These are phyloP conservation scores for Lophotriccus pileatus DNA, from an alignment of 2,797 vertebrate genomes.

Conservation along the genomic window DNA sequence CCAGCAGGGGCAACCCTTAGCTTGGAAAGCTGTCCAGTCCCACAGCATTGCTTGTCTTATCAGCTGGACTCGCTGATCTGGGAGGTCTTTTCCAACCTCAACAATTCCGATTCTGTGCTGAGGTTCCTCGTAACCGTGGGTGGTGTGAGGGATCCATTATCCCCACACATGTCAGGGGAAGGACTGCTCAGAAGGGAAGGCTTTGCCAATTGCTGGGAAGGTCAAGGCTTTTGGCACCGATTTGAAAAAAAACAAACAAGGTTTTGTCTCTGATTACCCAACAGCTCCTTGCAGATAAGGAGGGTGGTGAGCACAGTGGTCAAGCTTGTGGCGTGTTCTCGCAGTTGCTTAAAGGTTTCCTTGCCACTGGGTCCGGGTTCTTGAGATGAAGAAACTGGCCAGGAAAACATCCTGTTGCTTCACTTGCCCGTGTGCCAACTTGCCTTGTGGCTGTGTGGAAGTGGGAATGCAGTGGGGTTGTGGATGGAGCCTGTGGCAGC, in stretches of 20 bases:
- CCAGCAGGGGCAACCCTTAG: not conserved
- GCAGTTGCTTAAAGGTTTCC: not conserved
- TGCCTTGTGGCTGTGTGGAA: not conserved
- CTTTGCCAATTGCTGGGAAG: not conserved
- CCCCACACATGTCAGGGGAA: fast-evolving
- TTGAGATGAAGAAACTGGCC: constrained; percentile 3
- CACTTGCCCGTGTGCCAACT: not conserved
- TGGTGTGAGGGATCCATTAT: fast-evolving
- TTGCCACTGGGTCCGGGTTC: not conserved
- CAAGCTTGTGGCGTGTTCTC: not conserved
- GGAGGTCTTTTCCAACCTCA: not conserved
- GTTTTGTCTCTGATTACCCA: constrained; percentile 3
- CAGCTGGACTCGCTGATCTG: not conserved
- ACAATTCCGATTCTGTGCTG: fast-evolving
- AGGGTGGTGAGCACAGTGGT: not conserved
- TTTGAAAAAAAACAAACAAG: not conserved
- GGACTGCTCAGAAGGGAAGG: not conserved
- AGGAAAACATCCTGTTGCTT: constrained; percentile 34
- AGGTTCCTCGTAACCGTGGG: fast-evolving
- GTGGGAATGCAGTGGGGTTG: not conserved
- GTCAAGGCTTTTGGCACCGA: not conserved
- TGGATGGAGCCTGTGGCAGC: not conserved
- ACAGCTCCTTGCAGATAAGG: not conserved
- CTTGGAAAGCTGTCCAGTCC: not conserved
- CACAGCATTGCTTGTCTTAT: not conserved